These are phyloP conservation scores for Stictonetta naevosa DNA, from an alignment of 2,113 vertebrate species.

Conservation along the genomic window DNA sequence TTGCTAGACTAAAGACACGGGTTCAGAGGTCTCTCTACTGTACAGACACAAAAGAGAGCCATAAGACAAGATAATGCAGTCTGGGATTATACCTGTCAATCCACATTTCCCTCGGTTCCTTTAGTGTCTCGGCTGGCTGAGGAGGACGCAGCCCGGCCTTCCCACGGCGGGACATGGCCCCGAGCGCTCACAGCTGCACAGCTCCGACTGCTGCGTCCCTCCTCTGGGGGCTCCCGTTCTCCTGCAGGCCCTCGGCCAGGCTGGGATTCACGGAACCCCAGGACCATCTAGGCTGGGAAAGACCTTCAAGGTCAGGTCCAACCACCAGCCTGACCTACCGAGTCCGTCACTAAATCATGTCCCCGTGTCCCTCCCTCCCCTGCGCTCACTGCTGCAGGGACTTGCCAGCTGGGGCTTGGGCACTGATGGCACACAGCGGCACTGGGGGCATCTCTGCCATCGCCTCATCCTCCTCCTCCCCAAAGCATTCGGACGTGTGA, in stretches of 20 bases:
- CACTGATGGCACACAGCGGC: rapidly evolving
- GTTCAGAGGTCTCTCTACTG: not conserved
- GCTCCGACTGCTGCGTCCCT: rapidly evolving
- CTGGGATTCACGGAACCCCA: no score
- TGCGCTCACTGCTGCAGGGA: not conserved
- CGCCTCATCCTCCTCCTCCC: not conserved
- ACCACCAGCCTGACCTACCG: not conserved
- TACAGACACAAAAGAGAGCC: not conserved
- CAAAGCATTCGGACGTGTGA: no score
- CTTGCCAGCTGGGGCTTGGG: rapidly evolving
- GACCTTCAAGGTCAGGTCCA: not conserved
- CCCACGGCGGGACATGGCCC: rapidly evolving
- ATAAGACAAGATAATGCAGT: not conserved
- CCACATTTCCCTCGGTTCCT: not conserved
- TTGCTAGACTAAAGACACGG: not conserved
- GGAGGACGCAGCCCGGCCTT: not conserved
- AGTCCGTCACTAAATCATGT: no score
- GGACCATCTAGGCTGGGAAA: not conserved
- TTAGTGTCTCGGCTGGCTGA: not conserved
- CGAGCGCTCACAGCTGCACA: not conserved
- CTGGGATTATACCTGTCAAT: not conserved
- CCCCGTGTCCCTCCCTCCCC: rapidly evolving
- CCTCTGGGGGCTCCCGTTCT: not conserved
- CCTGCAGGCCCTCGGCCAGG: not conserved
- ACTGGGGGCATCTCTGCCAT: not conserved